phyloP scores from a whole-genome alignment of 2,888 invertebrate species.

The Acanthosoma haemorrhoidale region DNA sequence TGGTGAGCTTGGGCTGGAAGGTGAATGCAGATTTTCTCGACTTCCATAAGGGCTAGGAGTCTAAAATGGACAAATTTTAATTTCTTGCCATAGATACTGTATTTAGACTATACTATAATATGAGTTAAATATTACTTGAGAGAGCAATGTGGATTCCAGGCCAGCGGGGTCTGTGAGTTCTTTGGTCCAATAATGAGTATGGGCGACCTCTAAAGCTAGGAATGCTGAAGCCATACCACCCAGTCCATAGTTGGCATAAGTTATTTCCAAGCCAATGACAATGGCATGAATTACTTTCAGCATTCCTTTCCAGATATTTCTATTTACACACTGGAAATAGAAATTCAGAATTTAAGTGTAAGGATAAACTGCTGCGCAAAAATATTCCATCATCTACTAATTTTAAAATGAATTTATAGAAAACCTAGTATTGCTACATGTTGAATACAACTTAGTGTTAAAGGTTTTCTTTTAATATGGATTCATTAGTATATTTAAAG shows the following conservation, averaged over 20 bases:
- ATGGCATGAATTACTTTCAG: conserved; percentile 85
- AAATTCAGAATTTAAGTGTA: conserved; percentile 9
- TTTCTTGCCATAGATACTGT: neutral
- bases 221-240: conserved; percentile 98
- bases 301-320: conserved; percentile 94
- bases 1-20: conserved; percentile 55
- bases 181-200: conserved; percentile 96
- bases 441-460: too few species aligned
- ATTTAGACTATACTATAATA: neutral
- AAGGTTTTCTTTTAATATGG: too few species aligned
- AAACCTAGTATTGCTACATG: too few species aligned
- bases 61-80: conserved; percentile 43
- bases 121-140: conserved; percentile 46
- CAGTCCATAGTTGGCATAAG: conserved; percentile 85
- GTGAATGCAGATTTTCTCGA: conserved; percentile 61
- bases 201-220: conserved; percentile 94
- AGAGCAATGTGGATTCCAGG: conserved; percentile 49
- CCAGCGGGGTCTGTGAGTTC: conserved; percentile 59
- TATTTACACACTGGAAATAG: conserved; percentile 69
- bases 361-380: too few species aligned
- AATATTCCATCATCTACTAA: too few species aligned
- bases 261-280: conserved; percentile 83
- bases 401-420: too few species aligned
- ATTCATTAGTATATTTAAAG: too few species aligned
- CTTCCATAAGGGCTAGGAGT: conserved; percentile 63